These are phyloP conservation scores for Cerceris rybyensis DNA, from an alignment of 2,888 invertebrate genomes.

Conservation along the genomic window DNA sequence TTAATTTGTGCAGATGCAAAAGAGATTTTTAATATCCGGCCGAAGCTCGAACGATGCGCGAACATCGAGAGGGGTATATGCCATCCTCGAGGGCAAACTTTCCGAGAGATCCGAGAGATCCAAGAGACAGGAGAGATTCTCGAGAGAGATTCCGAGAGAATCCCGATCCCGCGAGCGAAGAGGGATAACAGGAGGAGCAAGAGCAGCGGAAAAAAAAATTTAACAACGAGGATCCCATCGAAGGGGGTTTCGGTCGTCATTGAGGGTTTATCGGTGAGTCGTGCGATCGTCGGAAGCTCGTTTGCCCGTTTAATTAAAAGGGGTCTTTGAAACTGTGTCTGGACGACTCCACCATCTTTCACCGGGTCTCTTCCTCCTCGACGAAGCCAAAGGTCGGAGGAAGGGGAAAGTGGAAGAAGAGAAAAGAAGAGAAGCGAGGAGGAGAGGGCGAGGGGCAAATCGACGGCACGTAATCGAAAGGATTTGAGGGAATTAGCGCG, in stretches of 20 bases:
- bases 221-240: slow-evolving; percentile 14
- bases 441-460: slow-evolving; percentile 29
- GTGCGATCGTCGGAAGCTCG: slow-evolving; percentile 50
- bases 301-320: slow-evolving; percentile 60
- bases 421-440: neutral
- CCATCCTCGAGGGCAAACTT: too few species aligned
- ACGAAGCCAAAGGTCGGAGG: too few species aligned
- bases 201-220: slow-evolving; percentile 13
- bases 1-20: too few species aligned
- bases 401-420: too few species aligned
- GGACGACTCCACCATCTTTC: slow-evolving; percentile 14
- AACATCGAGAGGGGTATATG: too few species aligned
- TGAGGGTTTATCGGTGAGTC: slow-evolving; percentile 58
- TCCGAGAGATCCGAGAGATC: too few species aligned
- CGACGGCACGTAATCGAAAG: slow-evolving; percentile 23
- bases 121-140: too few species aligned
- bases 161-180: neutral
- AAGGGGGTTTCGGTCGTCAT: slow-evolving; percentile 35
- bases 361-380: neutral
- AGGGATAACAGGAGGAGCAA: neutral
- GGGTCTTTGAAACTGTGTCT: slow-evolving; percentile 39
- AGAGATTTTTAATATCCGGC: too few species aligned
- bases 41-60: too few species aligned
- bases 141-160: neutral
- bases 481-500: slow-evolving; percentile 43